A percentile compares a stretch with the other conserved stretches of the same genome.
phyloP scores from a whole-genome alignment of 2,113 vertebrate genomes.

The Actenoides hombroni region DNA sequence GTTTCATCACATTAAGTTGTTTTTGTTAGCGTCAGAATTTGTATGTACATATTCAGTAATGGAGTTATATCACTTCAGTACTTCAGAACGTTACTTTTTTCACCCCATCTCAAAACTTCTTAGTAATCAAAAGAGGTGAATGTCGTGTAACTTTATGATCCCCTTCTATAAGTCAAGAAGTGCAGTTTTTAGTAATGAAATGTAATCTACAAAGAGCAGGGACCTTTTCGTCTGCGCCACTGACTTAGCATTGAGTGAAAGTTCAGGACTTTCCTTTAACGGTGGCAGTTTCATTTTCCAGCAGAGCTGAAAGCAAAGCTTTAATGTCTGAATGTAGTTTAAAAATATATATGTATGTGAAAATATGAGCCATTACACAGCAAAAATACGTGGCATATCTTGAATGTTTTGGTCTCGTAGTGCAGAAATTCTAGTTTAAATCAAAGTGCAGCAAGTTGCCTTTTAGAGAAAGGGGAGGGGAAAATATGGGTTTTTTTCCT shows the following conservation, averaged over 20 bases:
- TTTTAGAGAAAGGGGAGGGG: background rate
- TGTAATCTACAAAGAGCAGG: background rate
- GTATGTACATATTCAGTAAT: background rate
- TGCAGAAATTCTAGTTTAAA: background rate
- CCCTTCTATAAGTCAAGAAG: background rate
- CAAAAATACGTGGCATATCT: background rate
- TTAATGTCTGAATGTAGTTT: background rate
- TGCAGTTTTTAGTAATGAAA: background rate
- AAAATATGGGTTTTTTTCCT: background rate
- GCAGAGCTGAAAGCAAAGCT: background rate
- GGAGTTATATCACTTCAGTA: background rate
- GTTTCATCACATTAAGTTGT: background rate
- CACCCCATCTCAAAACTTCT: background rate
- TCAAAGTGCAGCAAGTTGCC: background rate
- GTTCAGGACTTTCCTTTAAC: background rate
- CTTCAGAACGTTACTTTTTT: background rate
- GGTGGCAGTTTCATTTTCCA: background rate
- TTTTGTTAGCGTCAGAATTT: background rate
- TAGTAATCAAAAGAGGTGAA: background rate
- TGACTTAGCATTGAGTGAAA: background rate
- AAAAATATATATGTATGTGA: background rate
- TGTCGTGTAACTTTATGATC: background rate
- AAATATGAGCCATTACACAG: background rate
- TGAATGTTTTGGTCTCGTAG: background rate
- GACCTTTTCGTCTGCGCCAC: background rate